Percentiles rank a stretch among this genome's conserved stretches.
These are phyloP conservation scores for Hirtodrosophila histrioides DNA, from an alignment of 2,888 invertebrate genomes.

Conservation along the genomic window DNA sequence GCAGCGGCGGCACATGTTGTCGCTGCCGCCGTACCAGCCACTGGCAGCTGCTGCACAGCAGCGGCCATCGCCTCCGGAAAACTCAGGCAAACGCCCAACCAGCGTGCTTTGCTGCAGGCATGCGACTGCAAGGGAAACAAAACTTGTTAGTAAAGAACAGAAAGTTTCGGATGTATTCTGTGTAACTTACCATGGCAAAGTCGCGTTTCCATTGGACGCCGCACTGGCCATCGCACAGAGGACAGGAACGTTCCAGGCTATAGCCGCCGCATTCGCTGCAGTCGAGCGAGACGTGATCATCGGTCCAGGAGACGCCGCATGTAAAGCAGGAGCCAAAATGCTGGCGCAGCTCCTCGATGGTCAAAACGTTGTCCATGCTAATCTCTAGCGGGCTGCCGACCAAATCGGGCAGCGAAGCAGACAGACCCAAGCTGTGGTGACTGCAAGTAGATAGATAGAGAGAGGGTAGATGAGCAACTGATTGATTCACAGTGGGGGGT, in stretches of 20 bases:
- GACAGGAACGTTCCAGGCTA: conserved; percentile 90
- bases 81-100: conserved; percentile 88
- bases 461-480: conserved; percentile 22
- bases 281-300: conserved; percentile 90
- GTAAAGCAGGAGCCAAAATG: conserved; percentile 91
- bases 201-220: conserved; percentile 90
- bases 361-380: conserved; percentile 86
- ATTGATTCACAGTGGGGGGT: background rate
- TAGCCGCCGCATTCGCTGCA: conserved; percentile 93
- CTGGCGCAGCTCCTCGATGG: conserved; percentile 89
- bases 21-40: conserved; percentile 66
- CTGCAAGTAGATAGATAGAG: conserved; percentile 64
- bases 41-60: conserved; percentile 67
- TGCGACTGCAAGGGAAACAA: conserved; percentile 86
- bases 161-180: background rate
- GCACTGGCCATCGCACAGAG: conserved; percentile 90
- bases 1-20: conserved; percentile 81
- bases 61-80: conserved; percentile 82
- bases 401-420: conserved; percentile 84
- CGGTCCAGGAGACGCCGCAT: conserved; percentile 92
- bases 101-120: conserved; percentile 89
- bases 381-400: conserved; percentile 84
- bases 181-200: conserved; percentile 88
- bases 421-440: conserved; percentile 83
- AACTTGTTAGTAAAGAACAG: conserved; percentile 2